phyloP scores from a whole-genome alignment of 2,888 invertebrate genomes.

The Drosophila peninsularis region DNA sequence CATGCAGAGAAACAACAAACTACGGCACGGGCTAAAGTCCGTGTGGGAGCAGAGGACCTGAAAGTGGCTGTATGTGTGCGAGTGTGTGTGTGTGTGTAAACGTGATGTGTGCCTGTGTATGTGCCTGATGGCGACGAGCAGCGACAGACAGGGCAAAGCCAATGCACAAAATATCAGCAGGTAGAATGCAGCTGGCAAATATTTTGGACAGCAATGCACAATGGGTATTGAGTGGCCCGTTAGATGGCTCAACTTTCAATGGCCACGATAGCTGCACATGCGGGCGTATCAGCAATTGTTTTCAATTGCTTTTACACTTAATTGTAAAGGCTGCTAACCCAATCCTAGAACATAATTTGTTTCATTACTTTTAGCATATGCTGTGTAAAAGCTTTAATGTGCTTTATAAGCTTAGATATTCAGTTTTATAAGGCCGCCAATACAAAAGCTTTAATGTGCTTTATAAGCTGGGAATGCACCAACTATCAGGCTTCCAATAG shows the following conservation, averaged over 20 bases:
- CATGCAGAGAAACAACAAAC: constrained; percentile 40
- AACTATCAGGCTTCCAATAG: no score
- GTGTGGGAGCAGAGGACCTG: constrained; percentile 6
- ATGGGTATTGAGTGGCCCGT: constrained; percentile 26
- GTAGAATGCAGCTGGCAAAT: constrained; percentile 41
- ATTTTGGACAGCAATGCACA: constrained; percentile 45
- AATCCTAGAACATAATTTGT: neutral
- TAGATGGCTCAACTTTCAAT: constrained; percentile 2
- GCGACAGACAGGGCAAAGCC: constrained; percentile 53
- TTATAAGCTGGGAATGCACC: no score
- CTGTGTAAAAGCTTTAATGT: neutral
- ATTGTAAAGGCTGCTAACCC: neutral
- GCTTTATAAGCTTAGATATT: neutral
- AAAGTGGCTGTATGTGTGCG: neutral
- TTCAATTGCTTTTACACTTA: constrained; percentile 3
- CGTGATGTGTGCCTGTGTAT: constrained; percentile 3
- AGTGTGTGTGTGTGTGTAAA: constrained; percentile 6
- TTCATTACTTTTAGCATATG: neutral
- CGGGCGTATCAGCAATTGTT: neutral
- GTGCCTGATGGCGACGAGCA: constrained; percentile 33
- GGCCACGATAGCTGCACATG: neutral
- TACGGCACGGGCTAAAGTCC: constrained; percentile 7
- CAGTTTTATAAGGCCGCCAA: neutral
- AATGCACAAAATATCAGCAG: constrained; percentile 64
- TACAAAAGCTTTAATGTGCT: no score